phyloP scores from a whole-genome alignment of 1,140 invertebrate species.

The Cyrtorhinus lividipennis region DNA sequence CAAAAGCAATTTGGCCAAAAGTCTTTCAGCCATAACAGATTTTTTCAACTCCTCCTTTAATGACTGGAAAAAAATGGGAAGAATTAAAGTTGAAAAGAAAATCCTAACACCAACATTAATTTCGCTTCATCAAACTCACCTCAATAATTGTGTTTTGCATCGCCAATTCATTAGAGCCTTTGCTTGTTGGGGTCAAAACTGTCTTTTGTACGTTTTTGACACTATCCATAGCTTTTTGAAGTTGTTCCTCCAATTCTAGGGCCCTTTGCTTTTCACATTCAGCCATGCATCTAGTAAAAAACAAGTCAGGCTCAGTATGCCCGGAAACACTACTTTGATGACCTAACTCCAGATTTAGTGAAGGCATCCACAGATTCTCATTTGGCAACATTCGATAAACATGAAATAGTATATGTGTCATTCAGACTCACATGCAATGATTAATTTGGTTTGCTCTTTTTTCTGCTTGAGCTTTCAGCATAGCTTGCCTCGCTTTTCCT shows the following conservation, averaged over 20 bases:
- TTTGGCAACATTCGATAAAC: no score
- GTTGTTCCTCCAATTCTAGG: neutral
- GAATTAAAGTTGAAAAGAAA: no score
- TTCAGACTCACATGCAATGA: conserved; percentile 14
- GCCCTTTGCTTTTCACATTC: conserved; percentile 7
- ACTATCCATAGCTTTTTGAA: conserved; percentile 14
- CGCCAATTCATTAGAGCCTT: neutral
- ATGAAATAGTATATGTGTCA: no score
- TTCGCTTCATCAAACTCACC: neutral
- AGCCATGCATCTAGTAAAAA: conserved; percentile 4
- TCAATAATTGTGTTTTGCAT: neutral
- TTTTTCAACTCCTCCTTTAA: conserved; percentile 11
- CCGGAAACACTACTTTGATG: no score
- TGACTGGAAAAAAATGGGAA: conserved; percentile 12
- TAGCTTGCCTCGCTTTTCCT: neutral
- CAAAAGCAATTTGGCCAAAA: neutral
- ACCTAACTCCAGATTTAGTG: no score
- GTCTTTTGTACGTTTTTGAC: conserved; percentile 15
- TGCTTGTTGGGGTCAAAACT: conserved; percentile 9
- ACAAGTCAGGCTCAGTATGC: no score
- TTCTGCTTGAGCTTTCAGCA: conserved; percentile 8
- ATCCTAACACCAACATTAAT: neutral
- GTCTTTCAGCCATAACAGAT: conserved; percentile 2
- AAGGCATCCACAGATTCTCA: no score
- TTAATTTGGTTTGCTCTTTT: conserved; percentile 9